Conservation (phyloP, 2,113 vertebrate genomes). For the Mixornis gularis region DNA sequence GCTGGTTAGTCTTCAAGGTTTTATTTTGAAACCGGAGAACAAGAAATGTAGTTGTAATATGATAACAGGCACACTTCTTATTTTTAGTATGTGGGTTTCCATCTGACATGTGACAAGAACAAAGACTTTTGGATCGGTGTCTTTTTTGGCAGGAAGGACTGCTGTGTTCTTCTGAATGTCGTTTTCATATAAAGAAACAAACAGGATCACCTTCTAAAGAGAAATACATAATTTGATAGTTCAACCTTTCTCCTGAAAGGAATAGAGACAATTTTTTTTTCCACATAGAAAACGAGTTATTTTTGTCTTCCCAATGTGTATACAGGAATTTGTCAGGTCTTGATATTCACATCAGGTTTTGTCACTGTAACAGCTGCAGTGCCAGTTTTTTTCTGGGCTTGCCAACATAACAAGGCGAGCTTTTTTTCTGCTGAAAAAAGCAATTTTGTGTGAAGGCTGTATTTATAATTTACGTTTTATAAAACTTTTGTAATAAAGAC, state of each 20-base stretch:
- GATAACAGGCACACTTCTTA: neutral
- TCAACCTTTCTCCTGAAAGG: neutral
- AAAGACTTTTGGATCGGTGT: neutral
- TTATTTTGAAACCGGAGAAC: neutral
- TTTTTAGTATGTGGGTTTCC: neutral
- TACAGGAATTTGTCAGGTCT: neutral
- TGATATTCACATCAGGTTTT: neutral
- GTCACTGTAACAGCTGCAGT: neutral
- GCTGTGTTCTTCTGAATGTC: neutral
- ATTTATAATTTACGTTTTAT: conserved; percentile 5
- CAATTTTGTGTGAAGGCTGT: neutral
- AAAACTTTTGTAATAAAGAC: conserved; percentile 29
- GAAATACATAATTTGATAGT: neutral
- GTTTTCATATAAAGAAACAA: neutral
- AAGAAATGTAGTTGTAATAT: neutral
- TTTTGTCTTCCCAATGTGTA: neutral
- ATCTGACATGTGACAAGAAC: neutral
- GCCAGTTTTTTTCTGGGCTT: neutral
- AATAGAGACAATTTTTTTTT: neutral
- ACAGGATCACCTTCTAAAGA: neutral
- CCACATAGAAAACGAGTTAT: neutral
- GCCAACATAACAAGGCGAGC: rapidly evolving
- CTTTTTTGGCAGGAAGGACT: neutral
- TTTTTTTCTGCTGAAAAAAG: neutral
- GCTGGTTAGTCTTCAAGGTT: neutral